Percentiles rank a stretch among this genome's conserved stretches.
phyloP scores from a whole-genome alignment of 2,113 vertebrate genomes.

The Semnopithecus entellus region DNA sequence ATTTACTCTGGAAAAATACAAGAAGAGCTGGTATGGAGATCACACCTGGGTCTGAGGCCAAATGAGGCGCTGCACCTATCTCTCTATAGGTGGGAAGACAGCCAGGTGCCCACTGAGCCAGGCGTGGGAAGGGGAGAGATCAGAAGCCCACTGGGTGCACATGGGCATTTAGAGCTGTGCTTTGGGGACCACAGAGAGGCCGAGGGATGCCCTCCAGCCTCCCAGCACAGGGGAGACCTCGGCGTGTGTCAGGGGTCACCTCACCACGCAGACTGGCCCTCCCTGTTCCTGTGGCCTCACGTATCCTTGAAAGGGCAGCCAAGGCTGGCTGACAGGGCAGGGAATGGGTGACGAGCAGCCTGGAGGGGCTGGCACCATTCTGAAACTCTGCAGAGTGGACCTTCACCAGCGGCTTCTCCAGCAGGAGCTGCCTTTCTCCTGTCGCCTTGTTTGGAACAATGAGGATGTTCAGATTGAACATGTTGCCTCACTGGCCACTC shows the following conservation, averaged over 20 bases:
- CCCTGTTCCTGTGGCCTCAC: not conserved
- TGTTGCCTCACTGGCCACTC: accelerated
- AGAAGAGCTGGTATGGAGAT: not conserved
- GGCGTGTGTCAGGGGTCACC: not conserved
- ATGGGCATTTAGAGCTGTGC: too few relatives aligned
- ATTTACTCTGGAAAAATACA: not conserved
- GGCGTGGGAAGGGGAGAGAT: not conserved
- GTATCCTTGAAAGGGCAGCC: not conserved
- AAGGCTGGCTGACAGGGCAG: too few relatives aligned
- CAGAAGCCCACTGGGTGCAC: too few relatives aligned
- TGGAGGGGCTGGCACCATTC: accelerated
- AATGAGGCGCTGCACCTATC: accelerated
- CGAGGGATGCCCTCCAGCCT: accelerated
- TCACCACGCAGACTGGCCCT: not conserved
- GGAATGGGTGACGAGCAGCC: accelerated
- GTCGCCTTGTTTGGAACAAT: not conserved
- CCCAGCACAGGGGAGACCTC: not conserved
- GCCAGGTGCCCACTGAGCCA: not conserved
- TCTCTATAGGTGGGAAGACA: not conserved
- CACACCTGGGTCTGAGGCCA: not conserved
- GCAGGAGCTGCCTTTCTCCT: not conserved
- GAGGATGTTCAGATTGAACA: accelerated
- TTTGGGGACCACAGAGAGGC: not conserved
- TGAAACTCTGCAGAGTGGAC: not conserved
- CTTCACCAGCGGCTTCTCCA: not conserved